Evolutionary conservation across 1,140 invertebrate genomes (phyloP), one percentile per base, ranked within the genome.

Genomic region (Nebria ingens): DNA sequence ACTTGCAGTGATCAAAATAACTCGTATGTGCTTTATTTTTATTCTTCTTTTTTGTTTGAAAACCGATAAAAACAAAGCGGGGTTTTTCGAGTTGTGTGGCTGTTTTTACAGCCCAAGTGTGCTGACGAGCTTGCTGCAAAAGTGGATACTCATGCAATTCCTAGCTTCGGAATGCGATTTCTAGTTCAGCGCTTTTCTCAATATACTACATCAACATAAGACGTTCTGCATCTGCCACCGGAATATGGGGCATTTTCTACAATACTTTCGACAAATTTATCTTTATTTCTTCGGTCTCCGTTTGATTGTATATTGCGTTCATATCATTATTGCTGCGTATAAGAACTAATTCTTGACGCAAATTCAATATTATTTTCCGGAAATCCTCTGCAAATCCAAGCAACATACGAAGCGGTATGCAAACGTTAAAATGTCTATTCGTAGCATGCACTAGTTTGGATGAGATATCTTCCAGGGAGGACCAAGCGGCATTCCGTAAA

Each of bases 101-200:
- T 0, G 57, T 62, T 58, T 61, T 65, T 1, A 65, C 58, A 2
- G 58, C 55, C 65, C 65, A 66, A 3, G 57, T 20, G 51, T 59
- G 56, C 19, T 58, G 57, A 6, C 55, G 54, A 2, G 60, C 52
- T 11, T 34, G 15, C 13, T 63, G 61, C 2, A 69, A 40, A 9
- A 54, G 17, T 29, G 64, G 62, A 63, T 65, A 64, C 49, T 68
- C 61, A 53, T 66, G 63, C 11, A 67, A 49, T 54, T 69, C 62
- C 66, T 67, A 69, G 0, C 57, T 49, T 34, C 64, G 61, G 51
- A 65, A 68, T 51, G 63, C 58, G 1, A 69, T 61, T 11, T 42
- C 9, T 22, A 64, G 55, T 0, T 55, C 17, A 56, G 23, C 17
- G 52, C 60, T 59, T 52, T 54, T 61, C 38, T 57, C 55, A 15